Evolutionary conservation across 1,140 invertebrate genomes (phyloP), one percentile per base, ranked within the genome.

Genomic region (Zophobas morio): DNA sequence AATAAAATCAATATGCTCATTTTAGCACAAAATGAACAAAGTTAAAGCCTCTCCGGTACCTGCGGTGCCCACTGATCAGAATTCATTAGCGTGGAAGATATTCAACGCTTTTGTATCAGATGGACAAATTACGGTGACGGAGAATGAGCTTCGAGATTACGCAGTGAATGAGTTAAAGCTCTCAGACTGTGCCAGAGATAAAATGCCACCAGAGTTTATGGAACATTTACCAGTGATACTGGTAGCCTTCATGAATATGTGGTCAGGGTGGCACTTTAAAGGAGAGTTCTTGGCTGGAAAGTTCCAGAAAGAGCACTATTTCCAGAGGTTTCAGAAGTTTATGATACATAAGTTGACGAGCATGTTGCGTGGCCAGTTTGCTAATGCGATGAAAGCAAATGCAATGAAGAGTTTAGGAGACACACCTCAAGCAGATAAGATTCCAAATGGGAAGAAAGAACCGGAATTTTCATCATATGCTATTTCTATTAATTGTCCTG

Each of bases 251-350:
- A 40, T 66, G 60, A 66, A 66, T 42, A 42, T 66, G 1, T 66
- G 60, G 60, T 32, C 60, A n/a, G 60, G 60, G 37, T 66, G 60
- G 60, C 60, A 66, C 20, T 66, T 42, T 5, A 66, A 66, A 6
- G 39, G 3, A 2, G 37, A 66, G 4, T 66, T 66, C 42, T 5
- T 46, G 60, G 39, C 37, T 1, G 60, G 60, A 1, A 66, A 66
- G 6, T 46, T 66, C 33, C 5, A 37, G 5, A 66, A 40, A 20
- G 60, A 66, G 2, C 8, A 42, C 33, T 66, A 66, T 66, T 66
- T 46, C 8, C 8, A 66, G 1, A 37, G 60, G 20, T 66, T 66
- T 32, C 6, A 66, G 6, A 66, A 66, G 20, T 66, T 40, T 33
- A 66, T 66, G 39, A 32, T 4, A 3, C 20, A 42, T n/a, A 66